Conservation (phyloP, 2,888 invertebrate genomes). For the Lepidocyrtoides sp. region DNA sequence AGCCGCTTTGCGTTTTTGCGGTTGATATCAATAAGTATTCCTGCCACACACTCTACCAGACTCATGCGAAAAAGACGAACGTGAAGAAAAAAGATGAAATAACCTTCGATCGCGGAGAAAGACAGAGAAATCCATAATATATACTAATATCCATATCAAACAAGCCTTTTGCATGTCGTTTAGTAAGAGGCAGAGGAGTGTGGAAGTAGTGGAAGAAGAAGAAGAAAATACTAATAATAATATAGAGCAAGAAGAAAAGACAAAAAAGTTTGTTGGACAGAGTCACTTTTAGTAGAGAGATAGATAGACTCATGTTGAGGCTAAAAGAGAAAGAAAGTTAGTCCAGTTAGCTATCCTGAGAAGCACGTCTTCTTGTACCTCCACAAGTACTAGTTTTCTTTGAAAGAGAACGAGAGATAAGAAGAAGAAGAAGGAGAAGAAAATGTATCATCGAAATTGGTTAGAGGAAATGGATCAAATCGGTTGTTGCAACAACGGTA, state of each 20-base stretch:
- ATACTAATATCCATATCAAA: constrained; percentile 79
- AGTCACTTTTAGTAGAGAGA: neutral
- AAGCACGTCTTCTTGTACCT: constrained; percentile 21
- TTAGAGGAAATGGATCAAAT: constrained; percentile 76
- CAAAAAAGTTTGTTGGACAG: constrained; percentile 17
- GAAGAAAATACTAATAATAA: constrained; percentile 38
- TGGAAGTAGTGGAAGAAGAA: too few relatives aligned
- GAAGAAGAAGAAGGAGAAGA: constrained; percentile 37
- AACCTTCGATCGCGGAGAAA: constrained; percentile 21
- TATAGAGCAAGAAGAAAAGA: constrained; percentile 18
- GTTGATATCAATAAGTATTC: constrained; percentile 75
- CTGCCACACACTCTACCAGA: constrained; percentile 42
- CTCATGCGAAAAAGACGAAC: neutral
- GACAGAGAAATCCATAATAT: constrained; percentile 68
- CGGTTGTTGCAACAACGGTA: constrained; percentile 44
- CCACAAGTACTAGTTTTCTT: neutral
- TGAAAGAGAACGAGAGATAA: constrained; percentile 26
- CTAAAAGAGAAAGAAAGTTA: constrained; percentile 31
- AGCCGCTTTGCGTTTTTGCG: neutral
- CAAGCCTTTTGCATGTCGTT: constrained; percentile 76
- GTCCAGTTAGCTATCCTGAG: neutral
- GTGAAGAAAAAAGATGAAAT: constrained; percentile 47
- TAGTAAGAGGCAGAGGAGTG: neutral
- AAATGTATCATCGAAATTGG: constrained; percentile 77
- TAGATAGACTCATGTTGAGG: neutral